These are phyloP conservation scores for Merodon equestris DNA, from an alignment of 2,888 invertebrate genomes.

Conservation along the genomic window DNA sequence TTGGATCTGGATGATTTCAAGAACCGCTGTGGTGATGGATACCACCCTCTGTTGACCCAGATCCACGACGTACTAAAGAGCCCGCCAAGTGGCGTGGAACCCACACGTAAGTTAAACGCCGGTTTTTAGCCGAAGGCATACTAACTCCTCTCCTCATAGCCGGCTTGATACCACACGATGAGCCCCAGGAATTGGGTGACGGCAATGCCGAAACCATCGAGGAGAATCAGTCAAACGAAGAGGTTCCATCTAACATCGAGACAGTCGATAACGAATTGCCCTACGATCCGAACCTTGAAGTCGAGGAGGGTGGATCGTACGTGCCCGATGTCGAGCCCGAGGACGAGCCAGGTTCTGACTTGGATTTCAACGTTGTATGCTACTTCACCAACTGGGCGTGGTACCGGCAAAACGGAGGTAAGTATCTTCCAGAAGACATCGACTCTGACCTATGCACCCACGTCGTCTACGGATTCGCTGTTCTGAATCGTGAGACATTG, in stretches of 20 bases:
- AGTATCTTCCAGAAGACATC: slow-evolving; percentile 90
- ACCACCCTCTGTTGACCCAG: slow-evolving; percentile 88
- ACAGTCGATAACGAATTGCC: slow-evolving; percentile 69
- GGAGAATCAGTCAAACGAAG: slow-evolving; percentile 48
- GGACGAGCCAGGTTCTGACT: background rate
- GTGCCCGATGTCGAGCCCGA: slow-evolving; percentile 13
- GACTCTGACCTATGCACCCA: slow-evolving; percentile 93
- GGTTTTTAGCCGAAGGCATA: background rate
- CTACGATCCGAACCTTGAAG: slow-evolving; percentile 72
- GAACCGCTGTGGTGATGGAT: slow-evolving; percentile 88
- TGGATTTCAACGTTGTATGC: slow-evolving; percentile 88
- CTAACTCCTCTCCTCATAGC: slow-evolving; percentile 60
- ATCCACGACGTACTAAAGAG: slow-evolving; percentile 86
- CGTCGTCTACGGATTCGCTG: slow-evolving; percentile 94
- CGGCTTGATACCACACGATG: slow-evolving; percentile 66
- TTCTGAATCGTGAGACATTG: slow-evolving; percentile 86
- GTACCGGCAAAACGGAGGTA: slow-evolving; percentile 91
- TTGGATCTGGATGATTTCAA: slow-evolving; percentile 92
- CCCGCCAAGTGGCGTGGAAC: slow-evolving; percentile 73
- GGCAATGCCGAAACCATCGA: slow-evolving; percentile 72
- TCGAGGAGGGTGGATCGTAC: slow-evolving; percentile 72
- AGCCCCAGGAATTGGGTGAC: slow-evolving; percentile 59
- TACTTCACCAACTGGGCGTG: slow-evolving; percentile 97
- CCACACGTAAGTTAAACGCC: slow-evolving; percentile 71
- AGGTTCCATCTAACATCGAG: slow-evolving; percentile 54